phyloP scores from a whole-genome alignment of 2,797 vertebrate genomes.

The Channa striata region DNA sequence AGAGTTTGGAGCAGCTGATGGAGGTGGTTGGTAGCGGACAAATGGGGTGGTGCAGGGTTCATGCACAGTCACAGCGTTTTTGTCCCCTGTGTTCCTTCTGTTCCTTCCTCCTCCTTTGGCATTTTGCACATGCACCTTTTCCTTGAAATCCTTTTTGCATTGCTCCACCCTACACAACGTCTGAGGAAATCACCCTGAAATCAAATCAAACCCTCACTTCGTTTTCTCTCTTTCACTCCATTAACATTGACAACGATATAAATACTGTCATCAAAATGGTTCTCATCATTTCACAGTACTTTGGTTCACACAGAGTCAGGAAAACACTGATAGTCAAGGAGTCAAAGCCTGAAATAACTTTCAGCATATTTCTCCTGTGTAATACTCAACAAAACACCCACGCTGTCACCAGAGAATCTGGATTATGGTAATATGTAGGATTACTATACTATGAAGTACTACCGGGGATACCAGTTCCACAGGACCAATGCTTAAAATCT shows the following conservation, averaged over 20 bases:
- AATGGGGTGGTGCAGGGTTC: slow-evolving; percentile 29
- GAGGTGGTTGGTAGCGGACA: slow-evolving; percentile 5
- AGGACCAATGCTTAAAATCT: background rate
- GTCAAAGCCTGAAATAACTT: background rate
- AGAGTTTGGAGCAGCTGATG: background rate
- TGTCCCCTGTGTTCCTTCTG: slow-evolving; percentile 18
- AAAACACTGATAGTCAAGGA: background rate
- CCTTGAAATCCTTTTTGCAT: background rate
- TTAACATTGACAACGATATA: background rate
- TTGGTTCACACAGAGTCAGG: background rate
- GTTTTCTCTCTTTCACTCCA: slow-evolving; percentile 1
- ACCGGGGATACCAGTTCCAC: no score
- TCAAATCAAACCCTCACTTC: slow-evolving; percentile 2
- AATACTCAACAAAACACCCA: background rate
- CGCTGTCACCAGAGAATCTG: background rate
- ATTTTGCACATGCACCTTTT: slow-evolving; percentile 28
- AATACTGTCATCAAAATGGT: background rate
- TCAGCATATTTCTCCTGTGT: background rate
- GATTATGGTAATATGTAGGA: no score
- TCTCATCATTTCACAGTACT: background rate
- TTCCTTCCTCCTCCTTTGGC: slow-evolving; percentile 34
- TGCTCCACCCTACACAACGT: background rate
- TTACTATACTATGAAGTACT: no score
- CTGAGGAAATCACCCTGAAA: slow-evolving; percentile 1
- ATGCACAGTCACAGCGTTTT: slow-evolving; percentile 46